Evolutionary conservation across 1,140 invertebrate genomes (phyloP).

Genomic region (Philotrypesis tridentata): DNA sequence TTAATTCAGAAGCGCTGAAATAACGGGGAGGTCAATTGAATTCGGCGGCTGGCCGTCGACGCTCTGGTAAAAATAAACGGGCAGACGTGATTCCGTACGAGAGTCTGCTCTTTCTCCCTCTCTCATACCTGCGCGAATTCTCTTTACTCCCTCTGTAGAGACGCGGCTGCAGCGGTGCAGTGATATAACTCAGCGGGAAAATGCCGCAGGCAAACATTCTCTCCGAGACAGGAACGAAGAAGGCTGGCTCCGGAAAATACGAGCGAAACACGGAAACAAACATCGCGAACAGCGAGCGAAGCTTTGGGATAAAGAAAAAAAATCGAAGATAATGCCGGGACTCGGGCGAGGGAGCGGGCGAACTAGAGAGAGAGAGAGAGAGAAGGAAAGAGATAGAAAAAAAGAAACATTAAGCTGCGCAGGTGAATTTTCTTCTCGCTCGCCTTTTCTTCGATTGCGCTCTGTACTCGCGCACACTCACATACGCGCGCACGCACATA

Average conservation of each 20-base stretch:
- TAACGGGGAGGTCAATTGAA: neutral
- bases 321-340: neutral
- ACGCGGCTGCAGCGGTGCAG: neutral
- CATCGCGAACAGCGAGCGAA: neutral
- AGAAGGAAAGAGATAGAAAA: too few species aligned
- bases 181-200: slow-evolving; percentile 33
- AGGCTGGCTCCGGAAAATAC: slow-evolving; percentile 1
- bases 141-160: neutral
- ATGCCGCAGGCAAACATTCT: slow-evolving; percentile 31
- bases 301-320: neutral
- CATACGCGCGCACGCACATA: too few species aligned
- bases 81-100: neutral
- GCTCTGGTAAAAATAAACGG: neutral
- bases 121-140: slow-evolving; percentile 6
- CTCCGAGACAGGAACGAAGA: neutral
- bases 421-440: neutral
- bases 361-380: too few species aligned
- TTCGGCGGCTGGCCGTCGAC: neutral
- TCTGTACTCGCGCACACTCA: too few species aligned
- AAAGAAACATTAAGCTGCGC: neutral
- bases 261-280: slow-evolving; percentile 25
- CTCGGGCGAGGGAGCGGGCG: too few species aligned
- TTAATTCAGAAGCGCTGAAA: neutral
- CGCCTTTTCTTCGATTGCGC: neutral
- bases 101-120: neutral